Conservation (phyloP, 2,888 invertebrate species). For the Isotomurus palustris region DNA sequence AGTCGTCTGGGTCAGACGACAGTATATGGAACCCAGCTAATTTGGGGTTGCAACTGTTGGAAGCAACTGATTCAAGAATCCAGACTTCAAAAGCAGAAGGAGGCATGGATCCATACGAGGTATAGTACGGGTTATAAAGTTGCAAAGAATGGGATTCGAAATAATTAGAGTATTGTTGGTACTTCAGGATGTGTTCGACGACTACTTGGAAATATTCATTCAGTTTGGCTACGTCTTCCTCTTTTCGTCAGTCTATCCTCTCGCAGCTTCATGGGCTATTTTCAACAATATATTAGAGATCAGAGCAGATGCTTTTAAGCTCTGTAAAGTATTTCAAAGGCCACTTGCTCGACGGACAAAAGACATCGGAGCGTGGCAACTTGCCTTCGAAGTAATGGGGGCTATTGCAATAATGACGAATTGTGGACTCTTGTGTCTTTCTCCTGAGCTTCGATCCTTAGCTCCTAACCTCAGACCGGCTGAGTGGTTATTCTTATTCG, state of each 20-base stretch:
- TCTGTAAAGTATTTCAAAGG: slow-evolving; percentile 64
- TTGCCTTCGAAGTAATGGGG: slow-evolving; percentile 64
- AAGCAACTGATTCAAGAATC: slow-evolving; percentile 53
- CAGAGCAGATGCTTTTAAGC: slow-evolving; percentile 67
- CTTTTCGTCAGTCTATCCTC: slow-evolving; percentile 71
- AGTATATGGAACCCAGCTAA: slow-evolving; percentile 37
- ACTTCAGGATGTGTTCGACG: slow-evolving; percentile 65
- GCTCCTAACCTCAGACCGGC: slow-evolving; percentile 49
- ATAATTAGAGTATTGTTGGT: background rate
- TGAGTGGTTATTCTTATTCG: slow-evolving; percentile 61
- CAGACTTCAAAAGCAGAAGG: slow-evolving; percentile 57
- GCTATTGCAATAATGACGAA: slow-evolving; percentile 68
- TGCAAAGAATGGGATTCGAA: background rate
- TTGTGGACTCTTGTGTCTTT: slow-evolving; percentile 66
- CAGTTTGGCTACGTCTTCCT: slow-evolving; percentile 75
- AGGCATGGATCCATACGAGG: slow-evolving; percentile 64
- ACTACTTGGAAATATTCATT: slow-evolving; percentile 71
- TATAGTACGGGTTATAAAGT: slow-evolving; percentile 43
- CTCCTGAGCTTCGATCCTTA: slow-evolving; percentile 58
- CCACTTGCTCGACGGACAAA: slow-evolving; percentile 64
- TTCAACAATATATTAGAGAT: slow-evolving; percentile 71
- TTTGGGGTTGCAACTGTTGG: slow-evolving; percentile 48
- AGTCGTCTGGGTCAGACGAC: slow-evolving; percentile 4
- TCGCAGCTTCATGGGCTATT: slow-evolving; percentile 69
- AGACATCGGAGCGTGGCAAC: slow-evolving; percentile 72